Base-by-base conservation (phyloP, 1,140 invertebrate species). In the Caenorhabditis tropicalis region DNA sequence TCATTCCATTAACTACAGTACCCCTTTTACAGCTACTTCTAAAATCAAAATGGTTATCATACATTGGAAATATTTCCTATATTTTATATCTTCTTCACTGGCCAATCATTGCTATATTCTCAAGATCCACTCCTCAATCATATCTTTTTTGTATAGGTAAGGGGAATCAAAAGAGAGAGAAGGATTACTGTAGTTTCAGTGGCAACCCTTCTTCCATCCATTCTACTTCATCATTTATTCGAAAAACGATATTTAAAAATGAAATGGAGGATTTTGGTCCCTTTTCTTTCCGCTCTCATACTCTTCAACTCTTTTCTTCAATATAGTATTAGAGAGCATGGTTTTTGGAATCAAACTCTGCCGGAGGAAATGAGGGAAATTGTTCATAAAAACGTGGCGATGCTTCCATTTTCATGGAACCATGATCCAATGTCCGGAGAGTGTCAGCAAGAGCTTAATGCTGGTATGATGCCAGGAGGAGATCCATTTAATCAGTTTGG, bases 61-160 rank as follows among this genome's bases (percentile, higher is more conserved):
- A 33, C 51, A 53, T 33, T 39, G 80, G 80, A 33, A 27, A 56
- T 16, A 56, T 81, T 56, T 81, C 80, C 31, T 81, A 81, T 43
- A 31, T 29, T n/a, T 1, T 58, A 12, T 81, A 81, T 29, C 51
- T 81, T 19, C 21, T 81, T 16, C 80, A 81, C 27, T 81, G 80
- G 80, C 80, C 49, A 27, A 19, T 81, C 1, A 81, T 81, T 56
- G 48, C 51, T n/a, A 31, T 81, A 48, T 58, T 81, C 16, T 21
- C 12, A n/a, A 15, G 19, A 4, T n/a, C 7, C 27, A 16, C 48
- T 16, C 3, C 29, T 43, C 27, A 53, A 16, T 19, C 16, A 3
- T 81, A 43, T 81, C 2, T 81, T 5, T 24, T 81, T 31, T 19
- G 16, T 24, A 31, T 81, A 5, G 27, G 80, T 51, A 58, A 80